Base-by-base conservation (phyloP, 1,140 invertebrate genomes). In the Propsilocerus akamusi region DNA sequence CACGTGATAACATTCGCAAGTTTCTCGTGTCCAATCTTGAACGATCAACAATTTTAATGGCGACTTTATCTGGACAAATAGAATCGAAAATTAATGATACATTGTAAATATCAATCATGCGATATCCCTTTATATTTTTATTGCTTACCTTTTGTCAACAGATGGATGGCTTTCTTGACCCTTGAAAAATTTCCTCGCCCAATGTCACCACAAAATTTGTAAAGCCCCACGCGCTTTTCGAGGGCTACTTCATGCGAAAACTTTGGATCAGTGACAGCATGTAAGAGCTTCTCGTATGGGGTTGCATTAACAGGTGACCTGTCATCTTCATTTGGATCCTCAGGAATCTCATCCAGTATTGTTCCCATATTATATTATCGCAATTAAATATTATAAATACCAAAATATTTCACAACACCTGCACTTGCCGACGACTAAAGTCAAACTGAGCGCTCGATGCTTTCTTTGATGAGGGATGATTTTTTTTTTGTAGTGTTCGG, bases 141-240 rank as follows among this genome's bases (percentile, higher is more conserved):
- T 8, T 2, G 24, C 50, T 67, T 72, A 85, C 88, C 87, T 71
- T 83, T 82, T 23, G 84, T 88, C 32, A 89, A 66, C 52, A 83
- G 75, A 67, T 93, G 87, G 47, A 83, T 75, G 25, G 80, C 89
- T 57, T 90, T 69, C 65, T 87, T 88, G 46, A 93, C 89, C 69
- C 86, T 84, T 5, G 87, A 89, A 65, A 93, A 93, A 61, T 93
- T 93, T 26, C 88, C 88, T 57, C 74, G 74, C 26, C 88, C 89
- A 46, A 93, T 73, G 50, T 69, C 67, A 58, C 65, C 65, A 49
- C 66, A 66, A 57, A 69, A 67, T 60, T 66, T 63, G 59, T 69
- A 69, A 46, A 68, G 60, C 51, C 67, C 67, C 25, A 69, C 66
- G 52, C 67, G 62, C 49, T 65, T 65, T 30, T 65, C 67, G 51